phyloP scores from a whole-genome alignment of 2,888 invertebrate genomes.

The Dryocosmus kuriphilus region DNA sequence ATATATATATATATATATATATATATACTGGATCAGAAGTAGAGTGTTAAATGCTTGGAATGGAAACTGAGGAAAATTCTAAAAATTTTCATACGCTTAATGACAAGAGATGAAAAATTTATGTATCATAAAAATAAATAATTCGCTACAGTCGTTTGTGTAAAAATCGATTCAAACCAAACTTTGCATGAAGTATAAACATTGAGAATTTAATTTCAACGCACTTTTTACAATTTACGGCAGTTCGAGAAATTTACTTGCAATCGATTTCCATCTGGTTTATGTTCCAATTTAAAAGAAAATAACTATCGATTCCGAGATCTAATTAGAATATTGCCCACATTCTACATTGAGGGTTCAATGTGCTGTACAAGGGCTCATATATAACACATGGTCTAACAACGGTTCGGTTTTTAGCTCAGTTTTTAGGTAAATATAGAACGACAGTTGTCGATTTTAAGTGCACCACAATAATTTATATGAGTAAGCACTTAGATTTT shows the following conservation, averaged over 20 bases:
- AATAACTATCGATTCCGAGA: neutral
- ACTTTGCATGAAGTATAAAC: neutral
- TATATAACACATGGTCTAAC: neutral
- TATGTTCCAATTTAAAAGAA: neutral
- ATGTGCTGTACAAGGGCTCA: neutral
- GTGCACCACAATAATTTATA: neutral
- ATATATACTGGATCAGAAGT: too few relatives aligned
- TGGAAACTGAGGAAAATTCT: too few relatives aligned
- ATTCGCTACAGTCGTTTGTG: neutral
- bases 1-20: too few relatives aligned
- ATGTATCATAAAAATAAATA: neutral
- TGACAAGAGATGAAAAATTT: neutral
- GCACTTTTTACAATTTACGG: constrained; percentile 17
- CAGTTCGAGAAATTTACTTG: neutral
- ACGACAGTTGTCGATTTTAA: neutral
- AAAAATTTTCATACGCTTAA: too few relatives aligned
- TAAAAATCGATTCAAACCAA: neutral
- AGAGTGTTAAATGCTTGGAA: too few relatives aligned
- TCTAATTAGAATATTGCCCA: neutral
- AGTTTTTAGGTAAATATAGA: neutral
- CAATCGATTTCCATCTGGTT: constrained; percentile 7
- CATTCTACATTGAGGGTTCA: neutral
- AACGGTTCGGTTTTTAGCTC: neutral
- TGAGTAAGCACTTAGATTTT: neutral
- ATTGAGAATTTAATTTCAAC: constrained; percentile 23